A percentile compares a stretch with the other conserved stretches of the same genome.
Conservation (phyloP, 2,113 vertebrate genomes). For the Rostratula benghalensis region DNA sequence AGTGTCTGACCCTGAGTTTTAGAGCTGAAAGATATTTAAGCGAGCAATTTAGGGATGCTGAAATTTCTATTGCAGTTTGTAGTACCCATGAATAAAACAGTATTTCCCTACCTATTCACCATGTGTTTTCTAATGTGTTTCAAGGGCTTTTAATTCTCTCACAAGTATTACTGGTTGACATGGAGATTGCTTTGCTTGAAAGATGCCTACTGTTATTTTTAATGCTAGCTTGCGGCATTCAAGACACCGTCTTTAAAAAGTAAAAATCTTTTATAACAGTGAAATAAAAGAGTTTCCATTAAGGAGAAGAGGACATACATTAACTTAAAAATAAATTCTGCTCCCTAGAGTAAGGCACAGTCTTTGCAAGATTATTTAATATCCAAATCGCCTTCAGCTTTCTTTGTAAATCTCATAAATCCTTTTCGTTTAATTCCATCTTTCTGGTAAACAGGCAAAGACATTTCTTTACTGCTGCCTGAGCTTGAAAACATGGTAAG, state of each 20-base stretch:
- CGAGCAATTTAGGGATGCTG: neutral
- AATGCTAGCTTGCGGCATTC: neutral
- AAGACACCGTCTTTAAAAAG: neutral
- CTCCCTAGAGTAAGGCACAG: neutral
- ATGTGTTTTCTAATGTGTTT: neutral
- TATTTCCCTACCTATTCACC: neutral
- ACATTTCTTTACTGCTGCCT: neutral
- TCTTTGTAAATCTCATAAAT: neutral
- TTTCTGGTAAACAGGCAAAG: neutral
- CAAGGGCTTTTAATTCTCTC: neutral
- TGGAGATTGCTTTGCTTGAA: conserved; percentile 9
- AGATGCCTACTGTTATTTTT: neutral
- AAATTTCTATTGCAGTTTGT: neutral
- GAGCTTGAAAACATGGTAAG: neutral
- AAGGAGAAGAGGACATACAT: neutral
- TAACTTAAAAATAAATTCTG: neutral
- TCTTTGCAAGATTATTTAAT: neutral
- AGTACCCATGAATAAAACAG: neutral
- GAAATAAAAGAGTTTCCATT: neutral
- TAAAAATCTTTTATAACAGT: neutral
- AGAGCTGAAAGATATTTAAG: neutral
- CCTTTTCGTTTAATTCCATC: neutral
- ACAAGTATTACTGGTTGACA: conserved; percentile 9
- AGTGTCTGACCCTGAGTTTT: neutral
- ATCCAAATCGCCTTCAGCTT: neutral